Evolutionary conservation across 2,113 vertebrate species (phyloP), one percentile per base, ranked within the genome.

Genomic region (Macrotis lagotis): DNA sequence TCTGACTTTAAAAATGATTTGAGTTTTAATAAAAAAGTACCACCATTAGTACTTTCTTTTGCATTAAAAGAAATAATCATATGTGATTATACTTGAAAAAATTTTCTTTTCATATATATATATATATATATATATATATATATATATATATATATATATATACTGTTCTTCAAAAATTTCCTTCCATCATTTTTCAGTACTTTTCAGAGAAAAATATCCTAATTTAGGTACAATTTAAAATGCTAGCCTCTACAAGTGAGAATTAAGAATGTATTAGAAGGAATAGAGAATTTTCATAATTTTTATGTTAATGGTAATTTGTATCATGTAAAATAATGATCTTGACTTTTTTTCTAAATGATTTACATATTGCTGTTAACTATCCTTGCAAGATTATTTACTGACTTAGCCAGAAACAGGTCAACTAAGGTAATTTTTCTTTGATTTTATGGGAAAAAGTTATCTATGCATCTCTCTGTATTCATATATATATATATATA

Each of bases 311-410:
- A 51, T 37, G 59, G 3, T 92, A 52, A 94, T 91, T 9, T 92
- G 48, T 90, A 26, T 26, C 88, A 48, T 25, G 44, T 92, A 94
- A 83, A 48, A 92, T 48, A 47, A 53, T 55, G 93, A 50, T 66
- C 25, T 91, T 94, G 74, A 48, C 90, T 96, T 90, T 93, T 74
- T 37, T 92, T n/a, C 37, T 88, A 92, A 91, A 83, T 93, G 95
- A 91, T 96, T 92, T 89, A 92, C n/a, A 25, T 95, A 90, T 90
- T 92, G 92, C 48, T 66, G 51, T 90, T 93, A 49, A 59, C 28
- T 50, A 59, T 51, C 93, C 95, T 93, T 91, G 95, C 14, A n/a
- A 48, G 91, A 93, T 94, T 94, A 94, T 89, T 96, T 96, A 96
- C 50, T 94, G 25, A 66, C 44, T 88, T 83, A 92, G 26, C 52